Evolutionary conservation across 2,113 vertebrate species (phyloP), one percentile per base, ranked within the genome.

Genomic region (Riparia riparia): DNA sequence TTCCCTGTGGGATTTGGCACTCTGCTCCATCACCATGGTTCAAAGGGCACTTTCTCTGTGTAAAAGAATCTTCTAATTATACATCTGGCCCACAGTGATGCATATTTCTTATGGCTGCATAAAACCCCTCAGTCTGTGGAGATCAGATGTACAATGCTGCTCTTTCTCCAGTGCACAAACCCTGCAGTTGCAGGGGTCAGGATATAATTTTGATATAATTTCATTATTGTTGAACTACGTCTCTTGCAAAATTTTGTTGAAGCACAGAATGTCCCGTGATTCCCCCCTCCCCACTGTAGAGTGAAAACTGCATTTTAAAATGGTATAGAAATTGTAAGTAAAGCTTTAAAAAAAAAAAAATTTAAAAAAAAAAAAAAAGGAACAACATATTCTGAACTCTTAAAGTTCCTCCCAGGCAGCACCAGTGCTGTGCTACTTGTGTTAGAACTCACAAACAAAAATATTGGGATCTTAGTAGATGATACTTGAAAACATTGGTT

Each of bases 1-100:
- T 92, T 95, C 90, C 96, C 85, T 91, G 68, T 89, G 86, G 95
- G 90, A 57, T 95, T 79, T 95, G 93, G 90, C 93, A 82, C 93
- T 96, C 85, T 81, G 74, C 92, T 92, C 7, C 82, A 45, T 34
- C 5, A 42, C 87, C 70, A 14, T 41, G 78, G 58, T 95, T 96
- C 95, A 96, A 95, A 95, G 86, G 85, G 87, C 82, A 83, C 44
- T 91, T 92, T 92, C 82, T 95, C 86, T 96, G 57, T 66, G 90
- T 90, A 89, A 89, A 95, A 96, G 85, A 94, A 93, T 93, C 82
- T 93, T 68, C 68, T 93, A 74, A 92, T 83, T 92, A 88, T 93
- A 42, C 81, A 82, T 80, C 42, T 89, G 92, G 85, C 88, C 88
- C 86, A 66, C 90, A 93, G n/a, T 21, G 72, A 45, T 83, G 92